Evolutionary conservation across 2,888 invertebrate genomes (phyloP).

Genomic region (Frankliniella fusca): DNA sequence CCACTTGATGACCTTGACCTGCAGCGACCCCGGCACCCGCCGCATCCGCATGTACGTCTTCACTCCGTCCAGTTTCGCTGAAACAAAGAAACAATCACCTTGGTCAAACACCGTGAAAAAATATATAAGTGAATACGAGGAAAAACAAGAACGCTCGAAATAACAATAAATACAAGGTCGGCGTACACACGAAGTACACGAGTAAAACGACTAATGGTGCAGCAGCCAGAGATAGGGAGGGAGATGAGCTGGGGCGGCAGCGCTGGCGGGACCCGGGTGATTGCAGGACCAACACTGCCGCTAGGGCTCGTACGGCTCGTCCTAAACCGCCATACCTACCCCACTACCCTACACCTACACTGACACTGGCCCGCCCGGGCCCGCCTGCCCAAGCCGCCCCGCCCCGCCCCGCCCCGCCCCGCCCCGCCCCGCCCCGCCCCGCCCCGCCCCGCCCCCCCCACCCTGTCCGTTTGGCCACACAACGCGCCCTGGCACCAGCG

Average conservation of each 20-base stretch:
- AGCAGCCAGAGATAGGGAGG: background rate
- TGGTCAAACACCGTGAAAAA: too few relatives aligned
- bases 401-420: background rate
- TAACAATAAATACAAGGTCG: too few relatives aligned
- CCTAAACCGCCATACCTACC: background rate
- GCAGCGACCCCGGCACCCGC: constrained; percentile 88
- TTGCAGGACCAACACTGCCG: background rate
- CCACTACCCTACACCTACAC: too few relatives aligned
- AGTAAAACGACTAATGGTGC: too few relatives aligned
- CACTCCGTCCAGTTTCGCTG: constrained; percentile 96
- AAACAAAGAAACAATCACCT: constrained; percentile 46
- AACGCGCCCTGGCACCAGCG: background rate
- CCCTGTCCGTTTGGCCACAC: background rate
- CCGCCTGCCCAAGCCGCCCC: too few relatives aligned
- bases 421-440: background rate
- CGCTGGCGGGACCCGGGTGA: background rate
- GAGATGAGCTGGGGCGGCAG: too few relatives aligned
- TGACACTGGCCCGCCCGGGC: background rate
- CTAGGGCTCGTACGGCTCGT: background rate
- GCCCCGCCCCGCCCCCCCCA: background rate
- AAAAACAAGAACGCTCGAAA: too few relatives aligned
- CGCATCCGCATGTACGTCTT: constrained; percentile 98
- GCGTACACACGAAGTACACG: too few relatives aligned
- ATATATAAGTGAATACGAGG: too few relatives aligned
- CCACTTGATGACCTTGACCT: constrained; percentile 98